Evolutionary conservation across 1,140 invertebrate genomes (phyloP).

Genomic region (Macrotrachela quadricornifera): DNA sequence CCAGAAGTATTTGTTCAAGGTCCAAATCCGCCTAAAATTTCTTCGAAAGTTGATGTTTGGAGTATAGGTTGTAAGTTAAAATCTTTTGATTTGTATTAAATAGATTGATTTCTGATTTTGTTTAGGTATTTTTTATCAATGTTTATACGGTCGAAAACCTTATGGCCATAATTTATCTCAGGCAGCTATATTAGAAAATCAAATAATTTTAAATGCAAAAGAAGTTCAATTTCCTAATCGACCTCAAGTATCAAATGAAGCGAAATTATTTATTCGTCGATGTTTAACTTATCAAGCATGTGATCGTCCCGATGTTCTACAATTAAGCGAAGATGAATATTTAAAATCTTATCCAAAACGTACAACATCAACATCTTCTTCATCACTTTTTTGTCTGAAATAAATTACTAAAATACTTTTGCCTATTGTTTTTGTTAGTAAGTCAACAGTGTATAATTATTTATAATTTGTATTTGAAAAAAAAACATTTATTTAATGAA

Average conservation of each 20-base stretch:
- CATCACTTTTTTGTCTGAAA: background rate
- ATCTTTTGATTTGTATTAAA: too few relatives aligned
- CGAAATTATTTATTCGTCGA: conserved; percentile 72
- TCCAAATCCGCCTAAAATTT: conserved; percentile 97
- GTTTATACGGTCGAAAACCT: background rate
- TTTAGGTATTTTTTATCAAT: too few relatives aligned
- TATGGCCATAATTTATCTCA: conserved; percentile 23
- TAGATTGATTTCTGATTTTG: too few relatives aligned
- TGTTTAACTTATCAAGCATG: conserved; percentile 93
- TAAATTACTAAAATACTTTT: too few relatives aligned
- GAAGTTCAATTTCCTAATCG: conserved; percentile 97
- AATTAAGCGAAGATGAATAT: conserved; percentile 78
- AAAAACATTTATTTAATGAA: too few relatives aligned
- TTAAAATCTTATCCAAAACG: conserved; percentile 34
- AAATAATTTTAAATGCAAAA: conserved; percentile 94
- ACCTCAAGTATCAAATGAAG: conserved; percentile 85
- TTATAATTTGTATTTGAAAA: too few relatives aligned
- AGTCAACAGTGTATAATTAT: too few relatives aligned
- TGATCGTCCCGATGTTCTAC: conserved; percentile 85
- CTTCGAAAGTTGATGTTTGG: conserved; percentile 99
- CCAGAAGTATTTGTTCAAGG: conserved; percentile 98
- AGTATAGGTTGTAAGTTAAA: conserved; percentile 92
- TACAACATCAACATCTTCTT: background rate
- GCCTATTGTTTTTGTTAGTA: too few relatives aligned
- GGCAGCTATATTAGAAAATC: conserved; percentile 95